Conservation (phyloP, 2,888 invertebrate species). For the Macrosiphum euphorbiae region DNA sequence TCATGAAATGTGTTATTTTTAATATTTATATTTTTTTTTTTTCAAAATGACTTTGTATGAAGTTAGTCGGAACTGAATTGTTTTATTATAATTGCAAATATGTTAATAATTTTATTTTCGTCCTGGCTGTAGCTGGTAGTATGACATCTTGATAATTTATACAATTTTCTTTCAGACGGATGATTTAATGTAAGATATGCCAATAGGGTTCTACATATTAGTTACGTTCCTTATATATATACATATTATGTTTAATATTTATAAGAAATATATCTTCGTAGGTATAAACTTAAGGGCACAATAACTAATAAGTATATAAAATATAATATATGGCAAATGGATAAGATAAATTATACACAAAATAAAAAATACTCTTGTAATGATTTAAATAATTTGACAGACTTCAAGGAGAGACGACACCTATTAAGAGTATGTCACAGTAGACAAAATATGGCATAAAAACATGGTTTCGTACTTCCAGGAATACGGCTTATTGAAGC, state of each 20-base stretch:
- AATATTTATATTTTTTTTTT: background rate
- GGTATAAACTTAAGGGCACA: background rate
- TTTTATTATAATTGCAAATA: background rate
- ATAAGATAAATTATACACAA: too few relatives aligned
- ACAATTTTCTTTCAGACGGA: background rate
- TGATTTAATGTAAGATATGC: background rate
- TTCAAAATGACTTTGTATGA: background rate
- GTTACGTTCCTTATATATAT: background rate
- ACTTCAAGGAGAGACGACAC: background rate
- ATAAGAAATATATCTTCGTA: background rate
- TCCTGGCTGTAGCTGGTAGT: background rate
- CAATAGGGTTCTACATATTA: background rate
- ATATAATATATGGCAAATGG: too few relatives aligned
- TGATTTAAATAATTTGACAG: background rate
- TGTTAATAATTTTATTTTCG: background rate
- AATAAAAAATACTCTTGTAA: background rate
- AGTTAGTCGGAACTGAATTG: background rate
- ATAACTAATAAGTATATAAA: background rate
- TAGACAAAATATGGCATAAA: too few relatives aligned
- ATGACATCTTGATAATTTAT: background rate
- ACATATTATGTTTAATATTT: too few relatives aligned
- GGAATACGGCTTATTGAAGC: too few relatives aligned
- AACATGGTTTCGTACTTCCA: too few relatives aligned
- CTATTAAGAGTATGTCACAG: too few relatives aligned
- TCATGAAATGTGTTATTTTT: background rate